Percentiles rank a stretch among this genome's conserved stretches.
Conservation (phyloP, 1,140 invertebrate species). For the Druon quercuslanigerum region DNA sequence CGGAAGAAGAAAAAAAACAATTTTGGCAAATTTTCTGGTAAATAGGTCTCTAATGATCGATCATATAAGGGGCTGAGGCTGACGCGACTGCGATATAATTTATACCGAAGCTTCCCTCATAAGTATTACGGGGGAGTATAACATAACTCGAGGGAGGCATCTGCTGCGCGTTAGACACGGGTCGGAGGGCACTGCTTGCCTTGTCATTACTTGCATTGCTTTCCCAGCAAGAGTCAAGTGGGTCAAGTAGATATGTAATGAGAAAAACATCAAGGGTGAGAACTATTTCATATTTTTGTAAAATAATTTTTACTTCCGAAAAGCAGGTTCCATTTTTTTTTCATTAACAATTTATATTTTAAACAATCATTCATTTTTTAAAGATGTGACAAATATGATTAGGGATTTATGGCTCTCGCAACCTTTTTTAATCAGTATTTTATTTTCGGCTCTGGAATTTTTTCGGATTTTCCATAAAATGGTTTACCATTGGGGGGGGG, state of each 20-base stretch:
- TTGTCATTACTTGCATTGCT: conserved; percentile 64
- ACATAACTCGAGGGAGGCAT: conserved; percentile 69
- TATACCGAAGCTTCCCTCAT: conserved; percentile 73
- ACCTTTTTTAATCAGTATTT: too few relatives aligned
- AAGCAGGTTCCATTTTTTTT: too few relatives aligned
- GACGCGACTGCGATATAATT: conserved; percentile 74
- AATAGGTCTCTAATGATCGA: conserved; percentile 74
- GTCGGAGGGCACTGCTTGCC: conserved; percentile 69
- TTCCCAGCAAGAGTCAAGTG: conserved; percentile 55
- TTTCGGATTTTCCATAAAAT: too few relatives aligned
- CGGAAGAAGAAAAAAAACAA: conserved; percentile 59
- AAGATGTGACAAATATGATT: too few relatives aligned
- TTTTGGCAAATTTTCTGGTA: conserved; percentile 73
- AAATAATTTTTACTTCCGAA: too few relatives aligned
- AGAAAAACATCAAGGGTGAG: background rate
- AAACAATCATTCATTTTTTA: too few relatives aligned
- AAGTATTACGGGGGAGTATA: conserved; percentile 47
- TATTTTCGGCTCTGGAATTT: too few relatives aligned
- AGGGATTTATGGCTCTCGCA: too few relatives aligned
- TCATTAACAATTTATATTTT: too few relatives aligned
- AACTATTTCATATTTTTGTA: background rate
- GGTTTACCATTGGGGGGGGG: too few relatives aligned
- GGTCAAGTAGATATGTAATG: conserved; percentile 51
- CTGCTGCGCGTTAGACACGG: conserved; percentile 75
- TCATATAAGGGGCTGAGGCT: conserved; percentile 72